phyloP scores from a whole-genome alignment of 2,888 invertebrate species.

The Drosophila buzzatii region DNA sequence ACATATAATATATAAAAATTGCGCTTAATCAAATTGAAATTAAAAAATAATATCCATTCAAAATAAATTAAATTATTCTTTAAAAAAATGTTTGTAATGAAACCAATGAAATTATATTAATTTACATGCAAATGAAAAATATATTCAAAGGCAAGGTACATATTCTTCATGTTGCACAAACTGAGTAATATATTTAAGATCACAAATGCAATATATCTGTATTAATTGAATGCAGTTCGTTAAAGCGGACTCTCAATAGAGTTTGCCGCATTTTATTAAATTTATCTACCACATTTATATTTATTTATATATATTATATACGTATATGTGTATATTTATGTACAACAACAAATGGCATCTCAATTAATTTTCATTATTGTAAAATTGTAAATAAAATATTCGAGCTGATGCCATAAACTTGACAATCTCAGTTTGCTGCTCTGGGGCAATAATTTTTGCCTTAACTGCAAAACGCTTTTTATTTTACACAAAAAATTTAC shows the following conservation, averaged over 20 bases:
- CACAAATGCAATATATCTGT: not conserved
- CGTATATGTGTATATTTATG: not conserved
- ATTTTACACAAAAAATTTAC: slow-evolving; percentile 11
- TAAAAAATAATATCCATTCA: not conserved
- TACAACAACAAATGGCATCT: slow-evolving; percentile 32
- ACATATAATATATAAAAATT: not conserved
- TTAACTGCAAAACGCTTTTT: slow-evolving; percentile 62
- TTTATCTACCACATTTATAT: not conserved
- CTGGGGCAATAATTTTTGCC: slow-evolving; percentile 54
- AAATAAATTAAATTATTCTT: too few relatives aligned
- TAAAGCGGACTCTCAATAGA: not conserved
- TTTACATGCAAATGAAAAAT: not conserved
- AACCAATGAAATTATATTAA: not conserved
- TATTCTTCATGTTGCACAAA: not conserved
- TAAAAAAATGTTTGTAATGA: not conserved
- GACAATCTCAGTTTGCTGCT: slow-evolving; percentile 23
- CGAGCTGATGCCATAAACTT: slow-evolving; percentile 39
- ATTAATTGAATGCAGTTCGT: slow-evolving; percentile 8
- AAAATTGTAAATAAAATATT: slow-evolving; percentile 31
- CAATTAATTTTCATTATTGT: slow-evolving; percentile 66
- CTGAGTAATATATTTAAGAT: not conserved
- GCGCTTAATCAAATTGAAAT: not conserved
- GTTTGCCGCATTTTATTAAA: not conserved
- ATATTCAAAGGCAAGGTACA: not conserved
- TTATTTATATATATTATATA: not conserved